Percentiles rank a stretch among this genome's conserved stretches.
These are phyloP conservation scores for Thamnophis elegans DNA, from an alignment of 2,797 vertebrate species.

Conservation along the genomic window DNA sequence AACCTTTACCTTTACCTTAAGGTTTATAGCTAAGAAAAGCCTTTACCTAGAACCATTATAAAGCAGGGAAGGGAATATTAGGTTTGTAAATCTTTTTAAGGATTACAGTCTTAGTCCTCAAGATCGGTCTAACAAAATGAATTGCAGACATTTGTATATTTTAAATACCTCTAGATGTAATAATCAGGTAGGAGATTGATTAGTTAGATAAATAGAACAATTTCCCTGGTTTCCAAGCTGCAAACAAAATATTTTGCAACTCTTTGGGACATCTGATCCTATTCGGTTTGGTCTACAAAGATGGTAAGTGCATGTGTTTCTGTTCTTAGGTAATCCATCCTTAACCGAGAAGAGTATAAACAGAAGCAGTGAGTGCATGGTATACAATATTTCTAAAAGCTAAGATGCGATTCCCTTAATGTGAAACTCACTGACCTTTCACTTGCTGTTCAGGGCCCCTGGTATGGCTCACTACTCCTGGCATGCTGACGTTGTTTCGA, in stretches of 20 bases:
- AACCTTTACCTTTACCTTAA: not conserved
- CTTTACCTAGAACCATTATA: not conserved
- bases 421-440: slow-evolving; percentile 83
- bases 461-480: slow-evolving; percentile 85
- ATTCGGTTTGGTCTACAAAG: not conserved
- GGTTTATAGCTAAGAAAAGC: not conserved
- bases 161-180: not conserved
- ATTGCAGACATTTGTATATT: too few species aligned
- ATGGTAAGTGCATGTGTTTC: not conserved
- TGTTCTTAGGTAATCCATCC: not conserved
- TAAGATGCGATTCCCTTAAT: not conserved
- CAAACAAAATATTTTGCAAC: not conserved
- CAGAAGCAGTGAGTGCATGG: too few species aligned
- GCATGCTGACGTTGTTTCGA: slow-evolving; percentile 94
- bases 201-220: not conserved
- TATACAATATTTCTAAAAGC: not conserved
- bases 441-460: slow-evolving; percentile 93
- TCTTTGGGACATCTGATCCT: not conserved
- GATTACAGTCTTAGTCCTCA: not conserved
- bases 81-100: not conserved
- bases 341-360: not conserved
- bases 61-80: not conserved
- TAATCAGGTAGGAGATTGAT: not conserved
- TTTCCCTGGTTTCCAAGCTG: not conserved
- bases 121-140: not conserved